Evolutionary conservation across 2,113 vertebrate species (phyloP).

Genomic region (Dromaius novaehollandiae): DNA sequence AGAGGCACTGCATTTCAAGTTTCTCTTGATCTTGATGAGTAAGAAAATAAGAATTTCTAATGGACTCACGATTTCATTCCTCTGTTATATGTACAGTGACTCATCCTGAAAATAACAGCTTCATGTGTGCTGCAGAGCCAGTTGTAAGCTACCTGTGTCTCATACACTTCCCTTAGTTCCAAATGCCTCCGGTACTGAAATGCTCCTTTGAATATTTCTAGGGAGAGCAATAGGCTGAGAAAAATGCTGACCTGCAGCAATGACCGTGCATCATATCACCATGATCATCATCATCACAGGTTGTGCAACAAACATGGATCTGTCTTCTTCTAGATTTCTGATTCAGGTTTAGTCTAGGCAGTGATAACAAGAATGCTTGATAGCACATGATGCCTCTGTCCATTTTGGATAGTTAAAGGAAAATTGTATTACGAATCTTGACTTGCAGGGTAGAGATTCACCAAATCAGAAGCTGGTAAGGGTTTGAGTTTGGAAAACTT

Average conservation of each 20-base stretch:
- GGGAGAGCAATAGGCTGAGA: constrained; percentile 18
- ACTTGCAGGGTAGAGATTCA: not conserved
- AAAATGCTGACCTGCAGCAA: constrained; percentile 24
- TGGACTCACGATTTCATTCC: constrained; percentile 12
- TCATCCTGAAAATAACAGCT: constrained; percentile 25
- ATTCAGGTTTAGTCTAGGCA: not conserved
- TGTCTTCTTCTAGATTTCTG: not conserved
- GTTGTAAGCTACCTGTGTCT: constrained; percentile 45
- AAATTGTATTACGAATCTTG: not conserved
- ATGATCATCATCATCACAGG: not conserved
- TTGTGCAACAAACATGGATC: not conserved
- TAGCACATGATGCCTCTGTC: not conserved
- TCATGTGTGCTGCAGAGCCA: not conserved
- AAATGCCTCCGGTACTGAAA: constrained; percentile 11
- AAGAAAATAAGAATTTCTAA: constrained; percentile 37
- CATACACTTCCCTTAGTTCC: constrained; percentile 29
- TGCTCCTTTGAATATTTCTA: constrained; percentile 21
- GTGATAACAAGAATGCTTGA: not conserved
- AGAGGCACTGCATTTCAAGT: not conserved
- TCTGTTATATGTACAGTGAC: constrained; percentile 22
- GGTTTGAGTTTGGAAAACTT: not conserved
- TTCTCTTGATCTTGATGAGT: constrained; percentile 37
- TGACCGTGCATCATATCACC: not conserved
- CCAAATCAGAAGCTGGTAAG: not conserved
- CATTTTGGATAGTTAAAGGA: not conserved